Evolutionary conservation across 2,888 invertebrate genomes (phyloP).

Genomic region (Diadegma fenestrale): DNA sequence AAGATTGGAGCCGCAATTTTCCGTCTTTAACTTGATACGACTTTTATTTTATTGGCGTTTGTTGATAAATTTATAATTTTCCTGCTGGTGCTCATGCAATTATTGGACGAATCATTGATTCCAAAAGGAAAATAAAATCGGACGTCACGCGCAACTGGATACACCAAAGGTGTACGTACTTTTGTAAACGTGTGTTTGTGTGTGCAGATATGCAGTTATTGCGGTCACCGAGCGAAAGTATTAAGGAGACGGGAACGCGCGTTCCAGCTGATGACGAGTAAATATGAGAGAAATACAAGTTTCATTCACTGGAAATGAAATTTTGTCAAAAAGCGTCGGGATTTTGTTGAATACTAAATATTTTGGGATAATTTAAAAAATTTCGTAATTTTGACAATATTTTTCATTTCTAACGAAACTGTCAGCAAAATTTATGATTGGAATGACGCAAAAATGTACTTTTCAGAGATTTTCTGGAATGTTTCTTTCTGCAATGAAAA

Average conservation of each 20-base stretch:
- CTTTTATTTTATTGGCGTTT: background rate
- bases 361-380: too few relatives aligned
- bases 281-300: background rate
- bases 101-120: background rate
- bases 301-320: too few relatives aligned
- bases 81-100: background rate
- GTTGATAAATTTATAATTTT: background rate
- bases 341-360: too few relatives aligned
- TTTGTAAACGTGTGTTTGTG: background rate
- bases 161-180: background rate
- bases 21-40: background rate
- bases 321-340: too few relatives aligned
- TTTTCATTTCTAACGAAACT: too few relatives aligned
- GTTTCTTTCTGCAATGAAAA: too few relatives aligned
- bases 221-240: conserved; percentile 61
- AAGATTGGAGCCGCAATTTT: background rate
- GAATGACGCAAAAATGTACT: too few relatives aligned
- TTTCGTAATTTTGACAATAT: too few relatives aligned
- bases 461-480: too few relatives aligned
- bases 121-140: background rate
- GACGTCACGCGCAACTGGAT: background rate
- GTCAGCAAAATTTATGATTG: too few relatives aligned
- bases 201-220: conserved; percentile 20
- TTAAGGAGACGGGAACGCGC: conserved; percentile 24
- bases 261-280: conserved; percentile 25